Percentiles rank a stretch among this genome's conserved stretches.
Evolutionary conservation across 1,140 invertebrate species (phyloP).

Genomic region (Pteromalus puparum): DNA sequence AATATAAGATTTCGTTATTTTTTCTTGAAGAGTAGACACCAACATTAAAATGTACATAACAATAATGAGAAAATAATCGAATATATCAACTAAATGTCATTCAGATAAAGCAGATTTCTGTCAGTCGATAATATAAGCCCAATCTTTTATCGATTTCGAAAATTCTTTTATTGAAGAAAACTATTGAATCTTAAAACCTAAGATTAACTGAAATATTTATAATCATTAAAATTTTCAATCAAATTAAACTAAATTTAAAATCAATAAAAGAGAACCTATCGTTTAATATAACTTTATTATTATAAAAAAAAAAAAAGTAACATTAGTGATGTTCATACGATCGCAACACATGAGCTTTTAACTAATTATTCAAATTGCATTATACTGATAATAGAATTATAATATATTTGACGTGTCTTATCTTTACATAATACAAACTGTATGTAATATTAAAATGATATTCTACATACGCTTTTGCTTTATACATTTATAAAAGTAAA

Average conservation of each 20-base stretch:
- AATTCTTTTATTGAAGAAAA: no score
- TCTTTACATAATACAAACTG: constrained; percentile 31
- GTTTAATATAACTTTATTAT: constrained; percentile 47
- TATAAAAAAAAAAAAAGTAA: constrained; percentile 42
- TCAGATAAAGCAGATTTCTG: no score
- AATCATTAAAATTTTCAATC: background rate
- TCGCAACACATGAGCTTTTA: constrained; percentile 39
- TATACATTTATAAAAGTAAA: background rate
- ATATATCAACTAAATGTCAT: no score
- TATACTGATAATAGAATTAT: constrained; percentile 35
- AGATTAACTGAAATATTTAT: background rate
- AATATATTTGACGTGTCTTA: constrained; percentile 29
- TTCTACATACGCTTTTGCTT: constrained; percentile 28
- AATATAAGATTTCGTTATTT: no score
- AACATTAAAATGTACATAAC: no score
- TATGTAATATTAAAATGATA: constrained; percentile 36
- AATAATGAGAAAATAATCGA: no score
- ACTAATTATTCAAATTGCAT: constrained; percentile 42
- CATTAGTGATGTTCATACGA: constrained; percentile 41
- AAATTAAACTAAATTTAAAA: constrained; percentile 11
- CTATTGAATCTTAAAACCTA: background rate
- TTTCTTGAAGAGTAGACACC: no score
- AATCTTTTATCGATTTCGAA: no score
- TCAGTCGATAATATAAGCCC: no score
- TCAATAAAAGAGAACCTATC: constrained; percentile 1